Evolutionary conservation across 2,797 vertebrate species (phyloP), one percentile per base, ranked within the genome.

Genomic region (Etheostoma perlongum): DNA sequence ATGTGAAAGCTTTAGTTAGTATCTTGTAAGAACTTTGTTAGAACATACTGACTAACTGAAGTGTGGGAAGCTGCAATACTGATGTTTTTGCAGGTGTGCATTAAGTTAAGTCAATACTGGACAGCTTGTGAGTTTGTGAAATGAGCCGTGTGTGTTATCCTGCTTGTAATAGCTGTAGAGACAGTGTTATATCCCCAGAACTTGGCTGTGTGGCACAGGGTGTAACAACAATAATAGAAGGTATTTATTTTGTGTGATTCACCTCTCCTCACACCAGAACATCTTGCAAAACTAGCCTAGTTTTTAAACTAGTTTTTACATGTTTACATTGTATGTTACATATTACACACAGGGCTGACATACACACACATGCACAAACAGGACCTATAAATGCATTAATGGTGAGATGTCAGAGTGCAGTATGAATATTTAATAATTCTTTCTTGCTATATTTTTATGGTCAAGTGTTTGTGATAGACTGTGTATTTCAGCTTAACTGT

Each of bases 131-230:
- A 77, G 78, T 84, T 74, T 81, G 49, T 88, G 64, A 83, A 89
- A 68, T 74, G 70, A 62, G 66, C 77, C 2, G 51, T 79, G 15
- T 44, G 42, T 44, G 4, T 44, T 44, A 44, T 44, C 42, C 42
- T 15, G 42, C 79, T 84, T 88, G 89, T 91, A 89, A 85, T 67
- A 87, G 77, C 58, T 48, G 68, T 23, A 59, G 67, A 77, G 89
- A 91, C 60, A 19, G 60, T 69, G 79, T 92, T 92, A 93, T 92
- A 91, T 88, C 82, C 80, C 47, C 76, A 73, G 73, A 82, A 80
- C 64, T 74, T 58, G 67, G 48, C 76, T 76, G 52, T 49, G 14
- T 72, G 70, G 85, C 82, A 83, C 85, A 81, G 81, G 76, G 74
- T 86, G 75, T 78, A 85, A 80, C 64, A 86, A 72, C 67, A 82